phyloP scores from a whole-genome alignment of 2,797 vertebrate species.

The Hylomyscus alleni region DNA sequence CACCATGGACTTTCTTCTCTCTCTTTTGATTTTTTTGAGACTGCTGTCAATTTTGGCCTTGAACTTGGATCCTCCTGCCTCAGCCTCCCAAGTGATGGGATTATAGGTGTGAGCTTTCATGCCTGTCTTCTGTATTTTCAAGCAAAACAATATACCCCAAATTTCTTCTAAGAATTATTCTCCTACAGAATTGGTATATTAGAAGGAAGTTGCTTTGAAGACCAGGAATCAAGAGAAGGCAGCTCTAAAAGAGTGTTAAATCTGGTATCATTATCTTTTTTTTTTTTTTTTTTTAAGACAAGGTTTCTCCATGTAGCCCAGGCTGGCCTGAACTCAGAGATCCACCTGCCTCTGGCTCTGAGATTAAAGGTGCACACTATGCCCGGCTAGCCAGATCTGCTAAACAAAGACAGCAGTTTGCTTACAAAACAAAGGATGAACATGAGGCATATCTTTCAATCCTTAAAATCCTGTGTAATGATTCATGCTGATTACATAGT shows the following conservation, averaged over 20 bases:
- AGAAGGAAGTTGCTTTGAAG: constrained; percentile 44
- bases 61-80: neutral
- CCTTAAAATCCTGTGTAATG: constrained; percentile 66
- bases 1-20: neutral
- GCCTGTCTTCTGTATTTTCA: neutral
- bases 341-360: neutral
- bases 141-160: neutral
- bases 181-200: constrained; percentile 34
- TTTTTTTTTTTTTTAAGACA: neutral
- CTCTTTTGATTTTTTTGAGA: neutral
- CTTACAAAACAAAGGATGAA: constrained; percentile 50
- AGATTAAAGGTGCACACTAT: neutral
- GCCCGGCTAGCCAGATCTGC: neutral
- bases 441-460: constrained; percentile 62
- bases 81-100: neutral
- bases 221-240: constrained; percentile 61
- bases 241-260: neutral
- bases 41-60: neutral
- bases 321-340: neutral
- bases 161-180: neutral
- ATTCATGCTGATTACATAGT: constrained; percentile 6
- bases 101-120: neutral
- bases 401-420: neutral
- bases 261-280: neutral
- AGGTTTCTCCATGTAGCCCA: neutral